phyloP scores from a whole-genome alignment of 2,888 invertebrate species.

The Hartigia nigra region DNA sequence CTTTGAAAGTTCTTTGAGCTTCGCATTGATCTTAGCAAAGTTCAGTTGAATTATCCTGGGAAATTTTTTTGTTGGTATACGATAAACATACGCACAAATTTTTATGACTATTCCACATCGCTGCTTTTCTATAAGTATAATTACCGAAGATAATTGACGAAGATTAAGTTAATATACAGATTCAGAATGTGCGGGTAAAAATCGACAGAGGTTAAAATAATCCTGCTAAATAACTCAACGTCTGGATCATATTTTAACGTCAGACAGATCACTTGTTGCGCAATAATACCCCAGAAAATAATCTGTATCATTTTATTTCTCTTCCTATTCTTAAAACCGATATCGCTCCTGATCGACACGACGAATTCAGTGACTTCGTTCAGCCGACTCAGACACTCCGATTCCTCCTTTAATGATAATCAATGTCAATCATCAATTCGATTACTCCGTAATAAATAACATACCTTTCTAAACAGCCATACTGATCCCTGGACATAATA shows the following conservation, averaged over 20 bases:
- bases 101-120: neutral
- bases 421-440: neutral
- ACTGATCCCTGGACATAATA: neutral
- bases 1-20: neutral
- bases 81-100: neutral
- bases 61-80: neutral
- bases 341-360: neutral
- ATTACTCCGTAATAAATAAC: neutral
- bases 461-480: neutral
- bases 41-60: neutral
- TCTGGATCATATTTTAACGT: too few species aligned
- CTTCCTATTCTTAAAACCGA: neutral
- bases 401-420: neutral
- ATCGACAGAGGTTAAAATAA: fast-evolving
- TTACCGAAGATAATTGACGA: neutral
- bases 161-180: neutral
- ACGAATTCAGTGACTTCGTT: neutral
- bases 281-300: neutral
- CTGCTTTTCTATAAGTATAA: neutral
- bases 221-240: too few species aligned
- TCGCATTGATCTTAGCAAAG: neutral
- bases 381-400: neutral
- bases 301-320: neutral
- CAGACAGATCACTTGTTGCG: too few species aligned
- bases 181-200: fast-evolving